Evolutionary conservation across 2,888 invertebrate genomes (phyloP).

Genomic region (Notodonta ziczac): DNA sequence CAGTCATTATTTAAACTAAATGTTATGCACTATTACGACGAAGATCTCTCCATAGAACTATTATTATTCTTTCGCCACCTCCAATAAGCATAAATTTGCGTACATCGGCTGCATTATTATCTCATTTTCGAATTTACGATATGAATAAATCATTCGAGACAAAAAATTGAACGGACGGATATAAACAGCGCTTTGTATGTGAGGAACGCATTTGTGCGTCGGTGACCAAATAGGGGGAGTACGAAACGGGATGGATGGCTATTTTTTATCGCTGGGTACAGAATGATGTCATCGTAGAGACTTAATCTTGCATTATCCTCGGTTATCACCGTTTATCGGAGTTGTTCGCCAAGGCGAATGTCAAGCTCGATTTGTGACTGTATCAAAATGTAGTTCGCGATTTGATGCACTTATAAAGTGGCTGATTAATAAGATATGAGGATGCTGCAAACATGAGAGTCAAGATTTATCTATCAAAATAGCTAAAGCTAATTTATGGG

Average conservation of each 20-base stretch:
- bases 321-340: constrained; percentile 25
- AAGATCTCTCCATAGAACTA: constrained; percentile 11
- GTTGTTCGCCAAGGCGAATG: constrained; percentile 25
- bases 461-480: too few species aligned
- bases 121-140: constrained; percentile 6
- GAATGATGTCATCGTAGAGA: constrained; percentile 25
- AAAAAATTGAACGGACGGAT: constrained; percentile 11
- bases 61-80: constrained; percentile 23
- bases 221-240: constrained; percentile 26
- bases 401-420: too few species aligned
- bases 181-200: constrained; percentile 19
- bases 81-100: constrained; percentile 13
- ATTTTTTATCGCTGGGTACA: constrained; percentile 17
- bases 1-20: constrained; percentile 1
- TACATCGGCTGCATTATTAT: constrained; percentile 16
- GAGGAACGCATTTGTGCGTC: constrained; percentile 10
- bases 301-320: constrained; percentile 16
- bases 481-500: too few species aligned
- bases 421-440: too few species aligned
- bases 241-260: constrained; percentile 15
- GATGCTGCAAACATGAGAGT: too few species aligned
- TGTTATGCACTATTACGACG: background rate
- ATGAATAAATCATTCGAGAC: constrained; percentile 1
- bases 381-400: background rate
- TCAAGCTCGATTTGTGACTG: constrained; percentile 11